Evolutionary conservation across 2,888 invertebrate genomes (phyloP), one percentile per base, ranked within the genome.

Genomic region (Coleophora deauratella): DNA sequence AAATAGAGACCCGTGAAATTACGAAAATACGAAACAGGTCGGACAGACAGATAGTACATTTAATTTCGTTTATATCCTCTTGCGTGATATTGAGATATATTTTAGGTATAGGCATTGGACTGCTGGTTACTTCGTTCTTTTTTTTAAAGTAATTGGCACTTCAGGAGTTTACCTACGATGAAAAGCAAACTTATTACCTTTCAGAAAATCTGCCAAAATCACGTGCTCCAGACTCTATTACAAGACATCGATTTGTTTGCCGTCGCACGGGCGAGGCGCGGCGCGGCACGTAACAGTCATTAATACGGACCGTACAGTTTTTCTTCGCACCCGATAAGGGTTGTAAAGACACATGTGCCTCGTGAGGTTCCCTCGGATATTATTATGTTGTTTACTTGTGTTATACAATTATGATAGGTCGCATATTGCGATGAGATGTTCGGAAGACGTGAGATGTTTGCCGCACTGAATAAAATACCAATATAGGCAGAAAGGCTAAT

Each of bases 211-310:
- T 57, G 58, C 48, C 44, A 49, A 55, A 62, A 65, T 57, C 54
- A 51, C 52, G 59, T 61, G 57, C 60, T 61, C 52, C 62, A 21
- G 6, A 6, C 21, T 61, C 68, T 72, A 69, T 73, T 73, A 70
- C 67, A 63, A 62, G 65, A 62, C 64, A 64, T 57, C 70, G 63
- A 73, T 74, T 74, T 73, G 65, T 71, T 67, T 62, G 21, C 21
- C 57, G 45, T 48, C 43, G 54, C 52, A 51, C 51, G 57, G 60
- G 61, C 51, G 57, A 60, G 61, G 61, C 50, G 21, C 54, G 56
- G 59, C 59, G 51, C 49, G 64, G 66, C 74, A 70, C 68, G 67
- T 66, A 58, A 44, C 35, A 46, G 59, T 65, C 72, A 69, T 72
- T 72, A 72, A 71, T 70, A 69, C 57, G 57, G 55, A 55, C 59